Percentiles rank a stretch among this genome's conserved stretches.
Conservation (phyloP, 2,113 vertebrate genomes). For the Myotis davidii region DNA sequence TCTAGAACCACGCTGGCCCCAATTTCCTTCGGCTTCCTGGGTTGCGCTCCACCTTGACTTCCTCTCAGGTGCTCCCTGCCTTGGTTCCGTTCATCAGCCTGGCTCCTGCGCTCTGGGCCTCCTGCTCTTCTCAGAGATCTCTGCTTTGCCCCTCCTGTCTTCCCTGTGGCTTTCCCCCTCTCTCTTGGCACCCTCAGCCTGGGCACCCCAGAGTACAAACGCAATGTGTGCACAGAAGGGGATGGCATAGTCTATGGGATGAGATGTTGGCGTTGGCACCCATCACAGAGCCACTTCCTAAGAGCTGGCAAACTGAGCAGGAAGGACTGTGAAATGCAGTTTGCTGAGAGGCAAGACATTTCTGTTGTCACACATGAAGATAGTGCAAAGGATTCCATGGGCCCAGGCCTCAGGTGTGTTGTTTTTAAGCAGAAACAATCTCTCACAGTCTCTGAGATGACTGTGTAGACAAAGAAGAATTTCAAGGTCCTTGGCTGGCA, state of each 20-base stretch:
- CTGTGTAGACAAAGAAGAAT: not conserved
- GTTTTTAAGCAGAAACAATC: not conserved
- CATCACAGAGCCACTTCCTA: not conserved
- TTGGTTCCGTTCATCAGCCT: not conserved
- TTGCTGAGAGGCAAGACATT: not conserved
- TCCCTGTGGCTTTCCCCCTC: not conserved
- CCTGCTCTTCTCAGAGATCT: not conserved
- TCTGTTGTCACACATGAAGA: not conserved
- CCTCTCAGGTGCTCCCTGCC: not conserved
- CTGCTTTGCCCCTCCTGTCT: not conserved
- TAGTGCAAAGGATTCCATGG: not conserved
- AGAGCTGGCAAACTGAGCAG: not conserved
- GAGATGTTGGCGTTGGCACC: not conserved
- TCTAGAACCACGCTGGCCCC: not conserved
- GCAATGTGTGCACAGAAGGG: not conserved
- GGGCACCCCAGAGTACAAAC: not conserved
- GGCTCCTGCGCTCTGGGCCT: not conserved
- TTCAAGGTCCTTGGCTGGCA: not conserved
- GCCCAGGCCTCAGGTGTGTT: not conserved
- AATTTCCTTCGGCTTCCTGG: not conserved
- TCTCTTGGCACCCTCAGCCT: not conserved
- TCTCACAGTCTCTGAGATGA: conserved; percentile 13
- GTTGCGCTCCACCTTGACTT: not conserved
- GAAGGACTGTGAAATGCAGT: not conserved
- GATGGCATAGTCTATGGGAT: not conserved